Base-by-base conservation (phyloP, 2,888 invertebrate genomes). In the Cenopis cana region DNA sequence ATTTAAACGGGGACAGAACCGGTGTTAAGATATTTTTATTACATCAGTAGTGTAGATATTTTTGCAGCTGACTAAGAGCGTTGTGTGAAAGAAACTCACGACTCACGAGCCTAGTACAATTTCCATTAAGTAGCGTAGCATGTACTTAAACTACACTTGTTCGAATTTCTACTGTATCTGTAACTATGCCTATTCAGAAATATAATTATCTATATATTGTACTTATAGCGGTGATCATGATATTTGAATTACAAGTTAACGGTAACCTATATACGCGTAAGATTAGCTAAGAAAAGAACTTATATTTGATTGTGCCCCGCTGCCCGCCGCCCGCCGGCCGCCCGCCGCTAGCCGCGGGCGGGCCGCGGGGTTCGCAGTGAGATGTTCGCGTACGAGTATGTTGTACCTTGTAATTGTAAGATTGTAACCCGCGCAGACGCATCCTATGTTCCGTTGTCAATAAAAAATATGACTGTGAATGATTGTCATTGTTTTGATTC, bases 381-480 rank as follows among this genome's bases (percentile, higher is more conserved):
- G 60, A 33, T 46, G 29, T n/a, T 14, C 55, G 24, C 56, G 60
- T 50, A 77, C 24, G 2, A 24, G 24, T n/a, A n/a, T 79, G 81
- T 81, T 80, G 78, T 75, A 74, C 69, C 68, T 75, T 57, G 69
- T n/a, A n/a, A n/a, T n/a, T n/a, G n/a, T n/a, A n/a, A n/a, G n/a
- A n/a, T n/a, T n/a, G n/a, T 49, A 52, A 77, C 75, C 68, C 73
- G 74, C 77, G 76, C 79, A 77, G 81, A 75, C 80, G 82, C 78
- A 81, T 83, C 84, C 81, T 84, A 80, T 81, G 88, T 90, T 89
- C 81, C 89, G 90, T 90, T 91, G 86, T 87, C 81, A 89, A 89
- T 90, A 88, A 90, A 91, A 81, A 85, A 78, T 82, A 84, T 86
- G 79, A 87, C 78, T 81, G 81, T 82, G 72, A 77, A 41, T 59